phyloP scores from a whole-genome alignment of 2,888 invertebrate genomes.

The Chesias legatella region DNA sequence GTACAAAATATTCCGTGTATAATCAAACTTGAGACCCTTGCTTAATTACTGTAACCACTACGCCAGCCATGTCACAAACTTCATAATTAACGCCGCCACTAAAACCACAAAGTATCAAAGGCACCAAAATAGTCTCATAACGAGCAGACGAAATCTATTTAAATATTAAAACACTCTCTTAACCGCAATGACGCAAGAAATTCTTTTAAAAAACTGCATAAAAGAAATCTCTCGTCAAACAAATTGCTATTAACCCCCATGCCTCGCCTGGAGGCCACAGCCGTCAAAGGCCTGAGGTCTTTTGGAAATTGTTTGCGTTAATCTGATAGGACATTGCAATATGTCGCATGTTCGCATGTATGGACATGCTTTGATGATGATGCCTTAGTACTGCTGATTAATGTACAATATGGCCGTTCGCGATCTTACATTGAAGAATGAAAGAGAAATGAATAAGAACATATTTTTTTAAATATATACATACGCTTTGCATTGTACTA shows the following conservation, averaged over 20 bases:
- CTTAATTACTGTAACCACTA: no score
- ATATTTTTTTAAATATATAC: no score
- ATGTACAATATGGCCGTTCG: no score
- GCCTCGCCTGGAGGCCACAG: conserved; percentile 16
- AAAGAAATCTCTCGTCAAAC: conserved; percentile 47
- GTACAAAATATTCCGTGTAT: no score
- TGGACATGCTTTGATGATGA: no score
- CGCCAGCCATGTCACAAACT: no score
- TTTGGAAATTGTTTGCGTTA: conserved; percentile 62
- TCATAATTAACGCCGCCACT: background rate
- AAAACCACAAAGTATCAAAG: conserved; percentile 8
- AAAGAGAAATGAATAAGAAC: no score
- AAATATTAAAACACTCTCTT: conserved; percentile 18
- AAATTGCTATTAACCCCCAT: conserved; percentile 51
- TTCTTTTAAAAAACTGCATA: conserved; percentile 30
- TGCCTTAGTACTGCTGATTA: no score
- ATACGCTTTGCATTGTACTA: no score
- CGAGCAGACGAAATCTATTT: conserved; percentile 15
- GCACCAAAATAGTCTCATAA: conserved; percentile 4
- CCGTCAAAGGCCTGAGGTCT: conserved; percentile 34
- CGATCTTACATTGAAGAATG: no score
- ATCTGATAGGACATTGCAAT: conserved; percentile 66
- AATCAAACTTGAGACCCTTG: no score
- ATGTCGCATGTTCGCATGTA: conserved; percentile 63
- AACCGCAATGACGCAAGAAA: conserved; percentile 18